Percentiles rank a stretch among this genome's conserved stretches.
These are phyloP conservation scores for Scolopax mira DNA, from an alignment of 2,113 vertebrate genomes.

Conservation along the genomic window DNA sequence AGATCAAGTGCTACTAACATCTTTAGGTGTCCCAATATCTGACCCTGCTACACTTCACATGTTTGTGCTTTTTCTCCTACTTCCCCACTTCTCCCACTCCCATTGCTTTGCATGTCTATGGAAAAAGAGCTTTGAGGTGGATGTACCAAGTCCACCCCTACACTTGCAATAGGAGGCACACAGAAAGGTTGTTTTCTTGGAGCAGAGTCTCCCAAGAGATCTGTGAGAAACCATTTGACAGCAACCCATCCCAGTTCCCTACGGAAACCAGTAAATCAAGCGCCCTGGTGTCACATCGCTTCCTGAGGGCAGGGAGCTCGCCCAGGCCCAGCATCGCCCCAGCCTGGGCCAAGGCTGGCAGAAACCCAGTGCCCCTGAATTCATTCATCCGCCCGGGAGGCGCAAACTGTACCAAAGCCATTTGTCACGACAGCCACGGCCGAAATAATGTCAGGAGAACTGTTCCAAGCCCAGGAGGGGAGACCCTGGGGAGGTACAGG, in stretches of 20 bases:
- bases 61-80: neutral
- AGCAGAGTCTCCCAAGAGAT: neutral
- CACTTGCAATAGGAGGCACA: neutral
- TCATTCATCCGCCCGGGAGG: neutral
- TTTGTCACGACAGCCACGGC: neutral
- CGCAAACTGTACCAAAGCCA: neutral
- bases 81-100: neutral
- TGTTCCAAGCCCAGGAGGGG: neutral
- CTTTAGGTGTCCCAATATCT: neutral
- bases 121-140: neutral
- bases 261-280: conserved; percentile 31
- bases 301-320: neutral
- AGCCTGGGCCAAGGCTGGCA: neutral
- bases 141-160: neutral
- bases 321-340: neutral
- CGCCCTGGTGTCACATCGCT: neutral
- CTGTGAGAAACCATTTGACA: neutral
- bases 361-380: neutral
- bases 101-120: neutral
- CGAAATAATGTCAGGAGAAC: neutral
- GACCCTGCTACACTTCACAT: neutral
- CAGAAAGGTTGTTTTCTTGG: neutral
- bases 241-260: neutral
- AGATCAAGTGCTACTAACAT: neutral
- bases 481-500: neutral